These are phyloP conservation scores for Julus scanicus DNA, from an alignment of 2,888 invertebrate genomes.

Conservation along the genomic window DNA sequence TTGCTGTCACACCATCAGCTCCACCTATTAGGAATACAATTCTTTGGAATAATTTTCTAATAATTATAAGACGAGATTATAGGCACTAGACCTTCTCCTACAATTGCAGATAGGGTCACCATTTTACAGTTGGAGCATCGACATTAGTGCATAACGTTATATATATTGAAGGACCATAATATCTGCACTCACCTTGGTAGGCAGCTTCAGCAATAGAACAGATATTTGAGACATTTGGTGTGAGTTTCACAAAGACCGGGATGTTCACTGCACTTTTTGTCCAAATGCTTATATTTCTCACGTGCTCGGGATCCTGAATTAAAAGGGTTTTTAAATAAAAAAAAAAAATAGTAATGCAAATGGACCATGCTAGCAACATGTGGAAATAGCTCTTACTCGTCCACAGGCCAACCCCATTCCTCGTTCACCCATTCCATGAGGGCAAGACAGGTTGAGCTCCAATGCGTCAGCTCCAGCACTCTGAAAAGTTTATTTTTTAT, in stretches of 20 bases:
- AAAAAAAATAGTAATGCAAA: neutral
- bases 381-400: constrained; percentile 76
- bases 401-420: constrained; percentile 99
- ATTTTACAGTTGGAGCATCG: no score
- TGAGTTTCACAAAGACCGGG: constrained; percentile 96
- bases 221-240: constrained; percentile 97
- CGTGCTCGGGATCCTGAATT: constrained; percentile 82
- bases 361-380: constrained; percentile 44
- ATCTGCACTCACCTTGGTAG: constrained; percentile 76
- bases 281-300: constrained; percentile 91
- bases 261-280: constrained; percentile 86
- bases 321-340: neutral
- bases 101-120: no score
- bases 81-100: no score
- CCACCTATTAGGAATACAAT: no score
- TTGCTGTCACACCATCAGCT: constrained; percentile 95
- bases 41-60: constrained; percentile 52
- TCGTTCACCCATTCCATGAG: constrained; percentile 98
- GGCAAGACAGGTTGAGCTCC: constrained; percentile 96
- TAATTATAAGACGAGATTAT: no score
- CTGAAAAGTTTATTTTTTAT: constrained; percentile 56
- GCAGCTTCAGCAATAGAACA: constrained; percentile 90
- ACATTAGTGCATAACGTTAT: no score
- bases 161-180: no score
- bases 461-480: constrained; percentile 91